Conservation (phyloP, 2,797 vertebrate genomes). For the Lacerta viridis region DNA sequence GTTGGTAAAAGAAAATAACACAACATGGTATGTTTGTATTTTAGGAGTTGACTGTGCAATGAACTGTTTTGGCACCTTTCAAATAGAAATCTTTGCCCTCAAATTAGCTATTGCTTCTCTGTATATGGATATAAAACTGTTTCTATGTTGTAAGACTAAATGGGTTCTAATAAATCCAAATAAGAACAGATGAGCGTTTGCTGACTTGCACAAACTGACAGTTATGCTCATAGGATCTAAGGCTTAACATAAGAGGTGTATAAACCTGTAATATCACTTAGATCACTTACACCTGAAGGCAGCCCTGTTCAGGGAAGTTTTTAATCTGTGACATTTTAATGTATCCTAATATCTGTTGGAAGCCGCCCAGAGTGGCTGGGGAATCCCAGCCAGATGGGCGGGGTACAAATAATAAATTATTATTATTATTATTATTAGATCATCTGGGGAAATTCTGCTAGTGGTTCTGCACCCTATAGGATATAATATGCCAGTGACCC, state of each 20-base stretch:
- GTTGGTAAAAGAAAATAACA: slow-evolving; percentile 26
- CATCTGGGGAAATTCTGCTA: too few species aligned
- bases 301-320: too few species aligned
- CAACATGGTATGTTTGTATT: slow-evolving; percentile 23
- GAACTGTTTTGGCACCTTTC: neutral
- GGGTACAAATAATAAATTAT: too few species aligned
- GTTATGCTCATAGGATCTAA: slow-evolving; percentile 74
- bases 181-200: slow-evolving; percentile 72
- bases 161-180: slow-evolving; percentile 62
- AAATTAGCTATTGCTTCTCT: slow-evolving; percentile 42
- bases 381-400: too few species aligned
- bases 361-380: too few species aligned
- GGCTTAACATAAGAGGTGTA: slow-evolving; percentile 57
- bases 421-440: too few species aligned
- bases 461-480: too few species aligned
- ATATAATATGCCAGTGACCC: too few species aligned
- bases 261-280: too few species aligned
- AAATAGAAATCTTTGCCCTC: neutral
- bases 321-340: too few species aligned
- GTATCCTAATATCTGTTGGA: too few species aligned
- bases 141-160: slow-evolving; percentile 45
- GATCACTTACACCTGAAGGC: too few species aligned
- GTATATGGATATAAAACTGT: slow-evolving; percentile 24
- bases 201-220: slow-evolving; percentile 64
- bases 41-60: slow-evolving; percentile 11